Evolutionary conservation across 1,140 invertebrate species (phyloP), one percentile per base, ranked within the genome.

Genomic region (Oreohelix idahoensis): DNA sequence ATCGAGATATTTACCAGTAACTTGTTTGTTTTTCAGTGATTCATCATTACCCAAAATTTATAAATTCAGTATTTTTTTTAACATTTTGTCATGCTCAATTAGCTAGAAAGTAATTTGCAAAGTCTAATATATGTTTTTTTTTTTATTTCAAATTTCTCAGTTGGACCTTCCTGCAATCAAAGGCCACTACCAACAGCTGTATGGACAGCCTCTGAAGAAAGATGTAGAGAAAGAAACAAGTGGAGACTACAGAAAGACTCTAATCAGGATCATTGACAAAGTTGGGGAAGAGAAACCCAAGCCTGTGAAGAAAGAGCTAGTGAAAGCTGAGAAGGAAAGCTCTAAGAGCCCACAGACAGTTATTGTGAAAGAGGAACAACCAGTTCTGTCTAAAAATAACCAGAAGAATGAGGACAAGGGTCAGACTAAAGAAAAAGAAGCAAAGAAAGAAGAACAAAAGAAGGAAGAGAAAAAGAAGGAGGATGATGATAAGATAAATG

Each of bases 81-180:
- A 45, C 15, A n/a, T n/a, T n/a, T n/a, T n/a, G n/a, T n/a, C n/a
- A n/a, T n/a, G n/a, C n/a, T n/a, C n/a, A n/a, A n/a, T n/a, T n/a
- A n/a, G n/a, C n/a, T n/a, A n/a, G n/a, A n/a, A n/a, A n/a, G n/a
- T n/a, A n/a, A n/a, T n/a, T n/a, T n/a, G n/a, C n/a, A n/a, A n/a
- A n/a, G 42, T 45, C 42, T 8, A 5, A 45, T 15, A 45, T 45
- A 8, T 45, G 5, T 45, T 5, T 45, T 15, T 45, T 45, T 45
- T 45, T 45, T 45, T 45, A 45, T 45, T 45, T 45, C n/a, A 49
- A 11, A 49, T 17, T 49, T 85, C 84, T 29, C 82, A 91, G 91
- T 87, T 88, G 83, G 92, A 93, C 81, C 82, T 93, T 36, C 87
- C 83, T 10, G 83, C 89, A 26, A 91, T 93, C 71, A 91, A 92